Percentiles rank a stretch among this genome's conserved stretches.
These are phyloP conservation scores for Syrista parreyssii DNA, from an alignment of 2,888 invertebrate genomes.

Conservation along the genomic window DNA sequence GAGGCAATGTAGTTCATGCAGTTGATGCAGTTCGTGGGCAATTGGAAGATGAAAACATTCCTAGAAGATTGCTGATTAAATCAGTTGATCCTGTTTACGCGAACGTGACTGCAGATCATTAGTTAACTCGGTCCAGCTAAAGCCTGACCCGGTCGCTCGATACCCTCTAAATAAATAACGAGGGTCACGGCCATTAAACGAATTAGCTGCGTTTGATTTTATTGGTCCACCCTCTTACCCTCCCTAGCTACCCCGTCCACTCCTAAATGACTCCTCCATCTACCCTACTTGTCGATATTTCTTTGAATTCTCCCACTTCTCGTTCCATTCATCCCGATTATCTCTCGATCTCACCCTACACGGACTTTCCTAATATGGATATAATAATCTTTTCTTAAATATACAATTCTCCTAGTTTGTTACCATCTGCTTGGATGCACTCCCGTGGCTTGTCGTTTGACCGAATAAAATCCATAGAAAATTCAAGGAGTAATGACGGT, in stretches of 20 bases:
- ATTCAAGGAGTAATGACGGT: not conserved
- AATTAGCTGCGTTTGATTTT: slow-evolving; percentile 58
- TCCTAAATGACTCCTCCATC: not conserved
- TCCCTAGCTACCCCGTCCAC: not conserved
- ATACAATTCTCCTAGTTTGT: not conserved
- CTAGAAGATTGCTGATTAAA: slow-evolving; percentile 43
- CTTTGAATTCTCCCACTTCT: not conserved
- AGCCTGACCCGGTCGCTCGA: slow-evolving; percentile 35
- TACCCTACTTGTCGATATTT: not conserved
- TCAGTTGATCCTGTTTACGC: slow-evolving; percentile 57
- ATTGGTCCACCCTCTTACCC: slow-evolving; percentile 37
- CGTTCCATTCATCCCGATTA: slow-evolving; percentile 3
- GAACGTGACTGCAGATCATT: slow-evolving; percentile 56
- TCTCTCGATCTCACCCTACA: not conserved
- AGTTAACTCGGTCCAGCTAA: slow-evolving; percentile 34
- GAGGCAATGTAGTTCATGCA: not conserved
- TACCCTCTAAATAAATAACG: slow-evolving; percentile 56
- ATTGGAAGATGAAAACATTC: slow-evolving; percentile 19
- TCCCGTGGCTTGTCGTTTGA: not conserved
- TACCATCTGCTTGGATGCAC: not conserved
- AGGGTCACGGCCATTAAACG: slow-evolving; percentile 55
- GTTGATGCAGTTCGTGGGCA: not conserved
- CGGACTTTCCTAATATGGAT: not conserved
- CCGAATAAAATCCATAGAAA: not conserved
- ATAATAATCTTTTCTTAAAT: not conserved